phyloP scores from a whole-genome alignment of 1,140 invertebrate species.

The Telenomus remus region DNA sequence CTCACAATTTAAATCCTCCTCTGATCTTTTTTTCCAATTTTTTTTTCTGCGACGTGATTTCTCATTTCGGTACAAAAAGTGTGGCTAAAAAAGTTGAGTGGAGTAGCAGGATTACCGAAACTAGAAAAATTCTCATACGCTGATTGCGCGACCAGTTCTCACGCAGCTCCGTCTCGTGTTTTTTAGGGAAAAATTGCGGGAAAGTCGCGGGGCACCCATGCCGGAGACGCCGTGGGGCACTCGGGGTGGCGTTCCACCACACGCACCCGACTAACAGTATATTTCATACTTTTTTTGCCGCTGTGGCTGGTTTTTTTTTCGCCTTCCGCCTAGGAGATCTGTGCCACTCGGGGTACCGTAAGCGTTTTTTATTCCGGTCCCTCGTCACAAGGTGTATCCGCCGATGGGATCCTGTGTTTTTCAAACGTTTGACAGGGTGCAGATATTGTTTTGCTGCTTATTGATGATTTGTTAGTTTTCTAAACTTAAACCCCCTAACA shows the following conservation, averaged over 20 bases:
- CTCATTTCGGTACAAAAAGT: background rate
- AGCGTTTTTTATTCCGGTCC: constrained; percentile 59
- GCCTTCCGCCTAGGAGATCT: constrained; percentile 66
- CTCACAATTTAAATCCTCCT: too few relatives aligned
- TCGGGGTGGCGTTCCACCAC: constrained; percentile 36
- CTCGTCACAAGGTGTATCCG: constrained; percentile 64
- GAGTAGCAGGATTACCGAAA: constrained; percentile 29
- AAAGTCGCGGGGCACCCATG: constrained; percentile 46
- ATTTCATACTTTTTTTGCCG: constrained; percentile 59
- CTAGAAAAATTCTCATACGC: constrained; percentile 42
- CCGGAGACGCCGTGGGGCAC: constrained; percentile 33
- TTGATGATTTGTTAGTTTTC: constrained; percentile 16
- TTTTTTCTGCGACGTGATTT: background rate
- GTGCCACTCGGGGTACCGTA: constrained; percentile 74
- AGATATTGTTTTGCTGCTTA: constrained; percentile 13
- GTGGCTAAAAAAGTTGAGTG: background rate
- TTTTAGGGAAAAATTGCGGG: constrained; percentile 59
- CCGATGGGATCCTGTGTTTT: constrained; percentile 53
- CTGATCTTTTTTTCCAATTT: constrained; percentile 11
- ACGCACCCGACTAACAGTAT: constrained; percentile 51
- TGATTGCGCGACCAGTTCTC: constrained; percentile 48
- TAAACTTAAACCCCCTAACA: too few relatives aligned
- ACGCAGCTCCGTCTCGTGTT: constrained; percentile 48
- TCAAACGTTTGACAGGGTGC: constrained; percentile 8
- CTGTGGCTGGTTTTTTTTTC: constrained; percentile 58